These are phyloP conservation scores for Etheostoma perlongum DNA, from an alignment of 2,797 vertebrate genomes.

Conservation along the genomic window DNA sequence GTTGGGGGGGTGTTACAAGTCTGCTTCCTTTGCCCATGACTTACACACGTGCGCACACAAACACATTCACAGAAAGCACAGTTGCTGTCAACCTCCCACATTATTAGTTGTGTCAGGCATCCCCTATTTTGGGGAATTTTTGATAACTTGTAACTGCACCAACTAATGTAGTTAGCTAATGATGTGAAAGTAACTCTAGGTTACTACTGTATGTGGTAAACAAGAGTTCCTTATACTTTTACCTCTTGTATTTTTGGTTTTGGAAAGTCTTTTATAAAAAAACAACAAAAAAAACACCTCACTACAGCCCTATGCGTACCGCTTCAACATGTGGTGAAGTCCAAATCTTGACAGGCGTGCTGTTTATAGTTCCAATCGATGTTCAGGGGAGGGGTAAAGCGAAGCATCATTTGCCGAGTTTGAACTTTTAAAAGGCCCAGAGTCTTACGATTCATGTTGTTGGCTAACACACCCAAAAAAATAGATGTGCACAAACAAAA, in stretches of 20 bases:
- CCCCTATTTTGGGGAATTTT: neutral
- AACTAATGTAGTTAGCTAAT: constrained; percentile 1
- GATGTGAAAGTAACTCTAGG: neutral
- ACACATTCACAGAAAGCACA: constrained; percentile 18
- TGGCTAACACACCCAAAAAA: constrained; percentile 14
- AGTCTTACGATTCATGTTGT: constrained; percentile 1
- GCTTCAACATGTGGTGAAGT: neutral
- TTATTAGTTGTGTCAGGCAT: neutral
- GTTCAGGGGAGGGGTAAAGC: neutral
- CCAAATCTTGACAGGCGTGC: constrained; percentile 19
- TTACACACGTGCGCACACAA: neutral
- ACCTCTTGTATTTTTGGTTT: neutral
- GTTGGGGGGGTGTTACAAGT: neutral
- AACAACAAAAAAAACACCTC: neutral
- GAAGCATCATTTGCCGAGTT: neutral
- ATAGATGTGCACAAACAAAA: constrained; percentile 16
- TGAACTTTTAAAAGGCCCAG: constrained; percentile 28
- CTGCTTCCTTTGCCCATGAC: neutral
- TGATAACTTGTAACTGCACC: neutral
- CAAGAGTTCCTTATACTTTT: neutral
- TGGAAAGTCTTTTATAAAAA: neutral
- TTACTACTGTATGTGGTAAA: neutral
- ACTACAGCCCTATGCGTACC: neutral
- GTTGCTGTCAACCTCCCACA: constrained; percentile 19
- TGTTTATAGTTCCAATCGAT: neutral